Conservation (phyloP, 2,113 vertebrate genomes). For the Hippocampus zosterae region DNA sequence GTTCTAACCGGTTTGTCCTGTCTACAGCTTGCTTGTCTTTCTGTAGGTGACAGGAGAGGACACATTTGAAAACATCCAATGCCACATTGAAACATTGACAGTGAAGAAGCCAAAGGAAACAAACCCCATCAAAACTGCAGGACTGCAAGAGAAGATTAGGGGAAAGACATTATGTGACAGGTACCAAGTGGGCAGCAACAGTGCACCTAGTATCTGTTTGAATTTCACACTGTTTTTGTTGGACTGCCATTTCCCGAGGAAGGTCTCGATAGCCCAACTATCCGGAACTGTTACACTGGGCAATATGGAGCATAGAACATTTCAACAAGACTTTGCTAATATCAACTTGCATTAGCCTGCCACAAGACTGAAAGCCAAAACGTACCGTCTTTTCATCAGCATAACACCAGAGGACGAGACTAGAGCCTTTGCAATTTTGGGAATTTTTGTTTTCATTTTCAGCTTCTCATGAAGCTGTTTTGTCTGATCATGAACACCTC, state of each 20-base stretch:
- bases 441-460: neutral
- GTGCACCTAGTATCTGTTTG: neutral
- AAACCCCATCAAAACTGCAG: neutral
- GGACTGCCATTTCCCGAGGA: neutral
- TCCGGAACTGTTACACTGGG: neutral
- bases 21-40: neutral
- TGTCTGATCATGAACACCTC: constrained; percentile 26
- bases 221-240: neutral
- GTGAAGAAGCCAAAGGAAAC: neutral
- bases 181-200: neutral
- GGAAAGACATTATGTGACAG: constrained; percentile 2
- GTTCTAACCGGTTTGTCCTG: neutral
- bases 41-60: neutral
- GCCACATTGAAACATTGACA: neutral
- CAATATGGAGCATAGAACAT: neutral
- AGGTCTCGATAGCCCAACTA: neutral
- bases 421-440: no score
- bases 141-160: neutral
- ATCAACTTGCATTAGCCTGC: neutral
- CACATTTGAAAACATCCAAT: neutral
- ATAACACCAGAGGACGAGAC: neutral
- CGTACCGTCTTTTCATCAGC: neutral
- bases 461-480: neutral
- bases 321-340: neutral
- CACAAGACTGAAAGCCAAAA: neutral